Conservation (phyloP, 2,113 vertebrate species). For the Eclectus roratus region DNA sequence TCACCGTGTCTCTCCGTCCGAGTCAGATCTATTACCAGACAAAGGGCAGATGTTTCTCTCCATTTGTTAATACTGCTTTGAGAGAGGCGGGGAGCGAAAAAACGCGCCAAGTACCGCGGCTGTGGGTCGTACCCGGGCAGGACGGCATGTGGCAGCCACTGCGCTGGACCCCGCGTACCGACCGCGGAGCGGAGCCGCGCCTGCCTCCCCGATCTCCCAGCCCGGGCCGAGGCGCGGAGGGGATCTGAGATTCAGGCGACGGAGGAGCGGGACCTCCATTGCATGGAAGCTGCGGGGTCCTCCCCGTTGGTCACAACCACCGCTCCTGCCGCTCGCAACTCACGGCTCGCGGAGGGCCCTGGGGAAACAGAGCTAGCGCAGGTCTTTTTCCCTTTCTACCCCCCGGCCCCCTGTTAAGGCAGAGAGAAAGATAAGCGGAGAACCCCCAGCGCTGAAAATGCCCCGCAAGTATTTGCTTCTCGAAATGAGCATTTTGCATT, state of each 20-base stretch:
- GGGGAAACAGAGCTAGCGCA: neutral
- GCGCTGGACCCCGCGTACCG: neutral
- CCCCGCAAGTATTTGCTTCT: neutral
- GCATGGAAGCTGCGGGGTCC: neutral
- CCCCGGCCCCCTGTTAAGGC: neutral
- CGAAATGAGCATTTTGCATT: neutral
- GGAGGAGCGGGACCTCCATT: neutral
- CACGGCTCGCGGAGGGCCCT: neutral
- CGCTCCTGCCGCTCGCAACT: neutral
- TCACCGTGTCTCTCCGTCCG: neutral
- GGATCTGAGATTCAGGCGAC: no score
- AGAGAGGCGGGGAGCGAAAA: neutral
- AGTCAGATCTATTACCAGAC: neutral
- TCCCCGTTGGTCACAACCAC: neutral
- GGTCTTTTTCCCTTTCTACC: neutral
- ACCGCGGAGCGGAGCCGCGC: no score
- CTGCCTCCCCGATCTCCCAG: neutral
- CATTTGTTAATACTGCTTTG: constrained; percentile 3
- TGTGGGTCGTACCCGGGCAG: neutral
- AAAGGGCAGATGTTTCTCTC: constrained; percentile 11
- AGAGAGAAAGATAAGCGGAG: neutral
- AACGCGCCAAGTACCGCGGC: neutral
- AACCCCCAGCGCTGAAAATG: neutral
- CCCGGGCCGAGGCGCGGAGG: neutral
- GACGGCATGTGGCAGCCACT: neutral